Evolutionary conservation across 2,888 invertebrate species (phyloP), one percentile per base, ranked within the genome.

Genomic region (Atethmia centrago): DNA sequence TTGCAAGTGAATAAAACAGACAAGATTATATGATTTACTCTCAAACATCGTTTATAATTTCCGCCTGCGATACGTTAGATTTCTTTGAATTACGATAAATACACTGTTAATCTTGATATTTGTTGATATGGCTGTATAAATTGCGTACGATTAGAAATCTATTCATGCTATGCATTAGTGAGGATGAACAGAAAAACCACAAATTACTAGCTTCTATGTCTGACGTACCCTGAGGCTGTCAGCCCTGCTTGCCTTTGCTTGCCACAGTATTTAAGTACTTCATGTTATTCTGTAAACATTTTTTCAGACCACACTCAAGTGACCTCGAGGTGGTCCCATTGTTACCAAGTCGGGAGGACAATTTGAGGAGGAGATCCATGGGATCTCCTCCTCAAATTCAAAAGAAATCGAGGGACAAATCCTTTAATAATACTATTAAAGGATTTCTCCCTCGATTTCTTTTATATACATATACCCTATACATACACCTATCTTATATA

Each of bases 61-160:
- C 77, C 77, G 45, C 28, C 14, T 19, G 21, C 12, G 74, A 80
- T 80, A 66, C 63, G 42, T 62, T 25, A 66, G 59, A 64, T 59
- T 79, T 36, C 79, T 77, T 53, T 55, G 79, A 79, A 77, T n/a
- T 64, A 12, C 59, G 47, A 77, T 77, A 77, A 79, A 53, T 49
- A 36, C 16, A 28, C 3, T 19, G 40, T 16, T 79, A 28, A 77
- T 72, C 77, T 55, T 64, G 63, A 71, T 77, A 72, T 79, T 72
- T 79, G 80, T 72, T 72, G 80, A 73, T 49, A 59, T 59, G 28
- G 25, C 25, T 53, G 19, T 36, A 28, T 56, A 74, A 61, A 56
- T 73, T 65, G 49, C 8, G 14, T 4, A n/a, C 21, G 65, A 79
- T 72, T 79, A 72, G 79, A 71, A 70, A 49, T 19, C 8, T 28